Conservation (phyloP, 1,140 invertebrate species). For the Homarus americanus region DNA sequence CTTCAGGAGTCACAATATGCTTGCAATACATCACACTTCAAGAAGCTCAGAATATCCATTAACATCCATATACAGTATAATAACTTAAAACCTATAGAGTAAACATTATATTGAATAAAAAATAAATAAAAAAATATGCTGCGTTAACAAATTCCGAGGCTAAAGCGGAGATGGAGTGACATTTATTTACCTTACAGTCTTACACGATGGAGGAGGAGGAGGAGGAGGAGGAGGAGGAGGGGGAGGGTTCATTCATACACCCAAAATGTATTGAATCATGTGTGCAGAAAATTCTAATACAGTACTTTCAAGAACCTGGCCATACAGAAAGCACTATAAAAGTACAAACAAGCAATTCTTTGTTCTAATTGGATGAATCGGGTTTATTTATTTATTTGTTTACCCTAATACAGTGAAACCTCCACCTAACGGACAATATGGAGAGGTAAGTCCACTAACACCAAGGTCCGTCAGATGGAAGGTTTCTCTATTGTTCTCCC, state of each 20-base stretch:
- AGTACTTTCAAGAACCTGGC: background rate
- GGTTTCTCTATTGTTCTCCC: slow-evolving; percentile 1
- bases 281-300: background rate
- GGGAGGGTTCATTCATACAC: background rate
- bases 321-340: slow-evolving; percentile 12
- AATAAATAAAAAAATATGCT: too few species aligned
- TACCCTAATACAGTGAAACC: background rate
- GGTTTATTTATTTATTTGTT: background rate
- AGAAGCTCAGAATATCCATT: slow-evolving; percentile 2
- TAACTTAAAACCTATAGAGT: slow-evolving; percentile 7
- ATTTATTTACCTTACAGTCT: background rate
- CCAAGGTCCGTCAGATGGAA: too few species aligned
- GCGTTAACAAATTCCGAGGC: background rate
- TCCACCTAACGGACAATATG: too few species aligned
- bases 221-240: too few species aligned
- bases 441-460: too few species aligned
- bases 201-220: too few species aligned
- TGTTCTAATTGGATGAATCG: background rate
- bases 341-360: slow-evolving; percentile 6
- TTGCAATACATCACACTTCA: slow-evolving; percentile 1
- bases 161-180: background rate
- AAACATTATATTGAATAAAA: background rate
- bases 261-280: background rate
- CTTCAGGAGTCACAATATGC: slow-evolving; percentile 9
- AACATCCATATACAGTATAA: slow-evolving; percentile 18